Evolutionary conservation across 2,888 invertebrate genomes (phyloP).

Genomic region (Melangyna quadrimaculata): DNA sequence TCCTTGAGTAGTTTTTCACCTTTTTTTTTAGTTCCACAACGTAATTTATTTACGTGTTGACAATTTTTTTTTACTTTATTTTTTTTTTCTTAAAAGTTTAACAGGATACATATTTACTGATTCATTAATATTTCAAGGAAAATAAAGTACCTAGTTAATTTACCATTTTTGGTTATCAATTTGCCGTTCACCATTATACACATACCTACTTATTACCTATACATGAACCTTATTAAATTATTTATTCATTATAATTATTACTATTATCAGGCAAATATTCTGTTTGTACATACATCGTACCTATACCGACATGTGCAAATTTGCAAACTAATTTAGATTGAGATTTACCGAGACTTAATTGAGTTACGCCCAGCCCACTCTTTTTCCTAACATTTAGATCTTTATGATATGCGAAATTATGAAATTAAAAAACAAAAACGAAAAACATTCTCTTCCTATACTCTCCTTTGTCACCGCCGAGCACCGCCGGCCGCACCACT

Average conservation of each 20-base stretch:
- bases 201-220: conserved; percentile 47
- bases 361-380: conserved; percentile 65
- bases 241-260: not conserved
- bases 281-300: not conserved
- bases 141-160: not conserved
- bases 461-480: not conserved
- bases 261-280: not conserved
- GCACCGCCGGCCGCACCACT: not conserved
- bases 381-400: conserved; percentile 59
- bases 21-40: too few relatives aligned
- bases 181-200: conserved; percentile 19
- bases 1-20: too few relatives aligned
- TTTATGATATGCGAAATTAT: conserved; percentile 59
- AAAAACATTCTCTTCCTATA: not conserved
- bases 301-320: conserved; percentile 37
- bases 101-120: not conserved
- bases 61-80: too few relatives aligned
- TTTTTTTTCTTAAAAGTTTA: too few relatives aligned
- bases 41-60: too few relatives aligned
- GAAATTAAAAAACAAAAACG: conserved; percentile 38
- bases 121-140: not conserved
- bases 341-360: conserved; percentile 63
- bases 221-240: conserved; percentile 8
- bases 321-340: conserved; percentile 70
- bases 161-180: not conserved